Evolutionary conservation across 1,140 invertebrate genomes (phyloP).

Genomic region (Bombus affinis): DNA sequence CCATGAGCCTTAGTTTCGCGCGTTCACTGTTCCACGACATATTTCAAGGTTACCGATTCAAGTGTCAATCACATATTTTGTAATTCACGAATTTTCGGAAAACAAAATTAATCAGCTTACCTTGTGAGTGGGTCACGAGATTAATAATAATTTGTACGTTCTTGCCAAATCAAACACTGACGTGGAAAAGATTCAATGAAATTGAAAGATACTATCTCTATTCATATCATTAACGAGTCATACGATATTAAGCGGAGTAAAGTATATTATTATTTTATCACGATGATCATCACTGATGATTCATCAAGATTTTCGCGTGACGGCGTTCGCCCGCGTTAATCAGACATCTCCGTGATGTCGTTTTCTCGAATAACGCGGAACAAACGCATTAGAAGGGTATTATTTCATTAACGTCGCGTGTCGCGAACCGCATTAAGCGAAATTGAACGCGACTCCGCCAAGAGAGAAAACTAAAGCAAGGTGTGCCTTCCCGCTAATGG

Average conservation of each 20-base stretch:
- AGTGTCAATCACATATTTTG: too few relatives aligned
- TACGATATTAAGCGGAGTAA: background rate
- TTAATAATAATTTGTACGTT: too few relatives aligned
- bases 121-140: too few relatives aligned
- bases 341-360: background rate
- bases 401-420: slow-evolving; percentile 64
- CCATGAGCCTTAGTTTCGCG: background rate
- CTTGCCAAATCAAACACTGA: too few relatives aligned
- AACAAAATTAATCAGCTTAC: too few relatives aligned
- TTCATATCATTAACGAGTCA: too few relatives aligned
- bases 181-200: too few relatives aligned
- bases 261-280: background rate
- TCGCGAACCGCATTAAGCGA: slow-evolving; percentile 45
- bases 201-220: too few relatives aligned
- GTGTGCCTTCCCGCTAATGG: slow-evolving; percentile 32
- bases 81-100: too few relatives aligned
- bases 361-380: slow-evolving; percentile 51
- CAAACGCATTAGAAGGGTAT: slow-evolving; percentile 48
- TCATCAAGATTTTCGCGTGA: background rate
- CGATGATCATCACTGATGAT: background rate
- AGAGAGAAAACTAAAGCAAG: slow-evolving; percentile 46
- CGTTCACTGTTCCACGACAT: background rate
- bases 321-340: background rate
- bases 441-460: slow-evolving; percentile 43
- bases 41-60: slow-evolving; percentile 14